Base-by-base conservation (phyloP, 2,888 invertebrate species). In the Drosophila anomelani region DNA sequence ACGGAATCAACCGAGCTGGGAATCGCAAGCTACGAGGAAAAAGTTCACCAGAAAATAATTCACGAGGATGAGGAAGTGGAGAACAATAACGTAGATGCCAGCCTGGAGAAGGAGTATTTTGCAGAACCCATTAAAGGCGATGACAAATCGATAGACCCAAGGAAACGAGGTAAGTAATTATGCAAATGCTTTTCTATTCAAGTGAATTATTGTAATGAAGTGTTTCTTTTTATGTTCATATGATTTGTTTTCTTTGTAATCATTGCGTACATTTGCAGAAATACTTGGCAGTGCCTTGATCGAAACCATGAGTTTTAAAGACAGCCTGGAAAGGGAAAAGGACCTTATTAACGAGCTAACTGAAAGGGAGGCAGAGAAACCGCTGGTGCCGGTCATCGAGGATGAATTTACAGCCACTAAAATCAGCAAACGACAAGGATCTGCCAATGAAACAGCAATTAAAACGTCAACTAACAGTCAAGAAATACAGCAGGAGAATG, bases 1-100 rank as follows among this genome's bases (percentile, higher is more conserved):
- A 85, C 90, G 17, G 91, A 90, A 59, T 84, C 86, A 8, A 67
- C 67, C 0, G 88, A 88, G 10, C 54, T 78, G n/a, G 79, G 64
- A 1, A 68, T 64, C 5, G 53, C 10, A 15, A 75, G 49, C 60
- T 77, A 75, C 43, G 86, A 86, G 41, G 84, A 90, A 56, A 75
- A 61, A 15, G 77, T 81, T 32, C 74, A 79, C 23, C 80, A 77
- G 9, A 74, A 81, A 57, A 85, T 79, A 13, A 79, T 90, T 20
- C 76, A 70, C 13, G 80, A 88, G 74, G 76, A 77, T 41, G 77
- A 80, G 54, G 83, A 88, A 74, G 72, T 76, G 9, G 81, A 80
- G 20, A 85, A 86, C 43, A 77, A 77, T 26, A 86, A 85, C 26
- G 77, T 79, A 17, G 61, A 78, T 51, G 71, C 47, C 26, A 71